Evolutionary conservation across 1,140 invertebrate species (phyloP).

Genomic region (Tribolium castaneum): DNA sequence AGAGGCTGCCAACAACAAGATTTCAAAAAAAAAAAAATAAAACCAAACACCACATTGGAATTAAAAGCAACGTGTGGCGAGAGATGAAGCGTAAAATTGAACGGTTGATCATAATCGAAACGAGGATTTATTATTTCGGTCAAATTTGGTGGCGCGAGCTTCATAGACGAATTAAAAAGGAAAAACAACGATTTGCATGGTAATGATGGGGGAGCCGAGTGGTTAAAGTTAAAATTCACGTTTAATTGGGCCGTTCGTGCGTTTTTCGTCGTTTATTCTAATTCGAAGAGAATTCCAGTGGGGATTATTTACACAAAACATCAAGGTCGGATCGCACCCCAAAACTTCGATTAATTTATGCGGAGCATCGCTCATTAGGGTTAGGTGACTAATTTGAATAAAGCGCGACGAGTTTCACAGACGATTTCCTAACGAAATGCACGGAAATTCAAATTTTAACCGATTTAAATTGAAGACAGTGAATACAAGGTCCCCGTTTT

Average conservation of each 20-base stretch:
- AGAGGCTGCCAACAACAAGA: conserved; percentile 9
- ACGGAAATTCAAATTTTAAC: too few species aligned
- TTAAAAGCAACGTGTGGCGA: background rate
- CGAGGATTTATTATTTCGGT: conserved; percentile 33
- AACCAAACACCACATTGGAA: background rate
- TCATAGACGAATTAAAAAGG: conserved; percentile 28
- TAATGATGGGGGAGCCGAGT: conserved; percentile 11
- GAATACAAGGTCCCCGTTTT: too few species aligned
- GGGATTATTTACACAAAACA: conserved; percentile 8
- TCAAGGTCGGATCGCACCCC: background rate
- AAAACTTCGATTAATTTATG: background rate
- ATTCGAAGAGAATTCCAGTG: background rate
- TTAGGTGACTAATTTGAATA: background rate
- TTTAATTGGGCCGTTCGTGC: conserved; percentile 1
- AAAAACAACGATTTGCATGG: conserved; percentile 41
- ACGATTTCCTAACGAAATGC: too few species aligned
- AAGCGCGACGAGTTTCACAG: background rate
- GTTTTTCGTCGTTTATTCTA: conserved; percentile 1
- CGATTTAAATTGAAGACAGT: too few species aligned
- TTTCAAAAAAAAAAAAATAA: background rate
- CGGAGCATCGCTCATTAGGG: background rate
- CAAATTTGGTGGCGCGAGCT: conserved; percentile 12
- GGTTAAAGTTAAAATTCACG: conserved; percentile 15
- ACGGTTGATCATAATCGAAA: conserved; percentile 21
- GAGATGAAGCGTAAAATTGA: conserved; percentile 8